These are phyloP conservation scores for Drosophila nr. perissopoda DNA, from an alignment of 2,888 invertebrate species.

Conservation along the genomic window DNA sequence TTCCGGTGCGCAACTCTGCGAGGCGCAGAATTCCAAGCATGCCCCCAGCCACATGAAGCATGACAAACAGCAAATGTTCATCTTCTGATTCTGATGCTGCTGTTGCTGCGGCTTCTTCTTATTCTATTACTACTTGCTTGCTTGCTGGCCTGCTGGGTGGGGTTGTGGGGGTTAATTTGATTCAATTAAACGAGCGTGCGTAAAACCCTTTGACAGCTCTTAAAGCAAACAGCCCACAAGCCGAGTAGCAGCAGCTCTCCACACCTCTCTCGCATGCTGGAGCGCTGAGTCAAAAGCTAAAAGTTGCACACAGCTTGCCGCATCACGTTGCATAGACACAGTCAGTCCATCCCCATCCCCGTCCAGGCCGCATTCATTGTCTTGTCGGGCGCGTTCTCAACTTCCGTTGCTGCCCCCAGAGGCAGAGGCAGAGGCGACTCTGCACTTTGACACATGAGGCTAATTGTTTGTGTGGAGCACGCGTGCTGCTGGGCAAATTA, in stretches of 20 bases:
- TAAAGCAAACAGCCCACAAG: constrained; percentile 26
- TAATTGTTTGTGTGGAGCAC: constrained; percentile 69
- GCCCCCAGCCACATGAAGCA: constrained; percentile 61
- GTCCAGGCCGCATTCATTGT: constrained; percentile 31
- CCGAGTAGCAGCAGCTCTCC: not conserved
- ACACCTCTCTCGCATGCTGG: not conserved
- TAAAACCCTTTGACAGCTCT: constrained; percentile 62
- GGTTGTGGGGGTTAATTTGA: constrained; percentile 73
- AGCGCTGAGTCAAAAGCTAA: constrained; percentile 44
- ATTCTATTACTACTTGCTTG: not conserved
- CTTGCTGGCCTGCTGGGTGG: constrained; percentile 18
- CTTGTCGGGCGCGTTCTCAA: constrained; percentile 49
- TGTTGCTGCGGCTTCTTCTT: not conserved
- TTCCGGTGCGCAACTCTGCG: constrained; percentile 53
- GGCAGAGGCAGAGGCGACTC: constrained; percentile 4
- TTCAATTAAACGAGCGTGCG: constrained; percentile 70
- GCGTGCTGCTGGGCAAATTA: constrained; percentile 65
- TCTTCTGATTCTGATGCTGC: not conserved
- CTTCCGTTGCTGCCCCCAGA: constrained; percentile 44
- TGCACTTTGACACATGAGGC: constrained; percentile 77
- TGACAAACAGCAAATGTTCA: constrained; percentile 44
- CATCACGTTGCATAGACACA: constrained; percentile 66
- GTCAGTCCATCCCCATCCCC: not conserved
- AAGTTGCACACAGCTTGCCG: constrained; percentile 72
- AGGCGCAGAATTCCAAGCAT: constrained; percentile 63